Evolutionary conservation across 2,113 vertebrate genomes (phyloP), one percentile per base, ranked within the genome.

Genomic region (Alectura lathami): DNA sequence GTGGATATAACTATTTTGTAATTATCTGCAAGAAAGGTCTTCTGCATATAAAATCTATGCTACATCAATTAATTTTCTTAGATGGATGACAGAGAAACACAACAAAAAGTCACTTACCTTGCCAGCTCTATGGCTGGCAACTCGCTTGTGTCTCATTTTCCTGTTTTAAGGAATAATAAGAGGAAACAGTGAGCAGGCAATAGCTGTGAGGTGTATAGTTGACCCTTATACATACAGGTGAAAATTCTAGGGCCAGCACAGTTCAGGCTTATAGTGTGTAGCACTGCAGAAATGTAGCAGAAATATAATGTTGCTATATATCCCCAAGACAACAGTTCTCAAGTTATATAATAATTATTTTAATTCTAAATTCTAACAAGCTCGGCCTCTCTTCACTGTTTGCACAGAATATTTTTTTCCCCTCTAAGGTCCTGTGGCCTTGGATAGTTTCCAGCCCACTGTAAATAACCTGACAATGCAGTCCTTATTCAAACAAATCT

Each of bases 401-500:
- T 72, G 34, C 29, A 2, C 34, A 59, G 26, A 78, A 22, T 66
- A 30, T 74, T 81, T 36, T 86, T 81, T 82, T 79, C n/a, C n/a
- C 10, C 50, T 76, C 32, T 34, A 43, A 81, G 64, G 38, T 83
- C 32, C 30, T 32, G 26, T 90, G 88, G 64, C 30, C 36, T 87
- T 84, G 86, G 62, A 73, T 54, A 64, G 12, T 75, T 93, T 34
- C 53, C 86, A 93, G 27, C 6, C 27, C 89, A 30, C 22, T 38
- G 66, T 62, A 75, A 95, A 94, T 78, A 86, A 82, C n/a, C 30
- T 87, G 81, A 84, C 87, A 56, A 23, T 62, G n/a, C 10, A 60
- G n/a, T 62, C 77, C 45, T 89, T 92, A 79, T 68, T 84, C 70
- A 95, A 92, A 89, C 30, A 95, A 86, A 89, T 86, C 43, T 72